A percentile compares a stretch with the other conserved stretches of the same genome.
Evolutionary conservation across 2,888 invertebrate species (phyloP).

Genomic region (Sphaeridia pumilis): DNA sequence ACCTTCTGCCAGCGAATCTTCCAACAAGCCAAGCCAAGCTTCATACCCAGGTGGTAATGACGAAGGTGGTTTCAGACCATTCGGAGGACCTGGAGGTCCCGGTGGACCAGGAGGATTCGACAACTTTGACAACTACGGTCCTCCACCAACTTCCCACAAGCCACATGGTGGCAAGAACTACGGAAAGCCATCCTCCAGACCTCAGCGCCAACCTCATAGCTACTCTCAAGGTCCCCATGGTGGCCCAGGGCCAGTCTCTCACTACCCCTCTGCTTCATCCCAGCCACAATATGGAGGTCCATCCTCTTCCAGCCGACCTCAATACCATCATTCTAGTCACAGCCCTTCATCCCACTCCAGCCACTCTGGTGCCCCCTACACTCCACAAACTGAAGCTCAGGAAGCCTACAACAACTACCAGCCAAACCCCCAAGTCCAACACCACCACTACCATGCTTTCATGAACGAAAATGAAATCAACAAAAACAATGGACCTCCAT

Average conservation of each 20-base stretch:
- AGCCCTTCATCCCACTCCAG: no score
- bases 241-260: neutral
- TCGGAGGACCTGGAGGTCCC: neutral
- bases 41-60: neutral
- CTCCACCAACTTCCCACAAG: neutral
- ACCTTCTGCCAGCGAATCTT: conserved; percentile 7
- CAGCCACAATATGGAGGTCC: neutral
- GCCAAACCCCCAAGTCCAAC: conserved; percentile 6
- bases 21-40: conserved; percentile 4
- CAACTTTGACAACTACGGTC: conserved; percentile 3
- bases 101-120: no score
- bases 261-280: neutral
- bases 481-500: neutral
- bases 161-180: neutral
- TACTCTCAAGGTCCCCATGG: conserved; percentile 6
- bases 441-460: conserved; percentile 11
- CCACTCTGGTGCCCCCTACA: neutral
- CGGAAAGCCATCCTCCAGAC: neutral
- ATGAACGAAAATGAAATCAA: neutral
- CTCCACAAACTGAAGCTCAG: neutral
- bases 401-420: neutral
- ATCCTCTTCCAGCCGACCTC: no score
- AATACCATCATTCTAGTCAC: neutral
- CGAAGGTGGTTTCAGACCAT: conserved; percentile 3
- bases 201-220: conserved; percentile 1